Percentiles rank a stretch among this genome's conserved stretches.
Evolutionary conservation across 2,113 vertebrate species (phyloP).

Genomic region (Nannospalax galili): DNA sequence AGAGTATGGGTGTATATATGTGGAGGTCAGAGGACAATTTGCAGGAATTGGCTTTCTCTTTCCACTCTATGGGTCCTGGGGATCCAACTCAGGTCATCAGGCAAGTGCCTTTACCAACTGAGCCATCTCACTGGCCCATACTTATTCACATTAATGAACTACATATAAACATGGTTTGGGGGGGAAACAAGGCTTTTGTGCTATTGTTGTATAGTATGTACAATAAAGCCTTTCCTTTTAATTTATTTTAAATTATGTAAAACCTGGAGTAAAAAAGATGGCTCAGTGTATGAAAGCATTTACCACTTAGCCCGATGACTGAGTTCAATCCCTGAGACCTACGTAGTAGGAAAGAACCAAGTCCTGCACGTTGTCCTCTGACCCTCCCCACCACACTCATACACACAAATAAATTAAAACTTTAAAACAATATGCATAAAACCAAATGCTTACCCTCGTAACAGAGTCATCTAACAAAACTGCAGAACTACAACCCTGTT

Average conservation of each 20-base stretch:
- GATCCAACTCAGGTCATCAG: neutral
- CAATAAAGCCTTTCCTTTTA: slow-evolving; percentile 15
- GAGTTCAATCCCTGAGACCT: neutral
- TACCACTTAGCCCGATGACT: too few species aligned
- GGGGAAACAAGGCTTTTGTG: neutral
- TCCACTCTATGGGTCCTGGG: neutral
- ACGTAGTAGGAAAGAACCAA: neutral
- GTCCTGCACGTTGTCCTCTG: neutral
- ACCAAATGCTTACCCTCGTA: neutral
- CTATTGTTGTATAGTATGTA: neutral
- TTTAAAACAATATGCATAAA: neutral
- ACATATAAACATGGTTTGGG: slow-evolving; percentile 47
- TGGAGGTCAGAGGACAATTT: neutral
- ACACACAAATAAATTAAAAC: neutral
- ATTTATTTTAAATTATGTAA: slow-evolving; percentile 36
- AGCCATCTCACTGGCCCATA: neutral
- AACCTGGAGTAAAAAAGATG: neutral
- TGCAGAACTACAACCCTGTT: neutral
- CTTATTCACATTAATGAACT: too few species aligned
- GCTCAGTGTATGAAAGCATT: neutral
- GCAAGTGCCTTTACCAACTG: neutral
- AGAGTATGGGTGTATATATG: neutral
- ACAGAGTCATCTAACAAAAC: slow-evolving; percentile 7
- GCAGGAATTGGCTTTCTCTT: neutral
- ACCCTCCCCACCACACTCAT: neutral